Evolutionary conservation across 2,797 vertebrate genomes (phyloP), one percentile per base, ranked within the genome.

Genomic region (Notolepis coatsorum): DNA sequence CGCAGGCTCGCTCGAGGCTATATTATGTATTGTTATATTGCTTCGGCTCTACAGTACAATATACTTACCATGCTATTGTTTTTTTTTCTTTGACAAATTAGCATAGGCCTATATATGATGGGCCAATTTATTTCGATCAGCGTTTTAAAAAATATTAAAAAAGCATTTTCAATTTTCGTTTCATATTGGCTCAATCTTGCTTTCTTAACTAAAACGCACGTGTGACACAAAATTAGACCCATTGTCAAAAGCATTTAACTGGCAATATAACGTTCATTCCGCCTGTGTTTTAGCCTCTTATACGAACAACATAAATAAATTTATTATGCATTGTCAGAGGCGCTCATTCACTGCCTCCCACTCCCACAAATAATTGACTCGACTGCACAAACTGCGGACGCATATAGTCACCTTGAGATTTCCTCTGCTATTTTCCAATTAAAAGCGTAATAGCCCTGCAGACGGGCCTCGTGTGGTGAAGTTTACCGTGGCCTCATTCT

Each of bases 391-490:
- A 94, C 92, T 91, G 92, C 94, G 89, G 87, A 89, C 86, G 87
- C 90, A 79, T 94, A 86, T 94, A 90, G 94, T 96, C 96, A 96
- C 96, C 96, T 97, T 96, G 94, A 96, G 95, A 93, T 95, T 96
- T 94, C 93, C 94, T 95, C 93, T 91, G 93, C 95, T 95, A 84
- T 96, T 96, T 95, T 94, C 96, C 95, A 98, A 98, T 98, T 98
- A 98, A 98, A 96, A 96, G 96, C 96, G 97, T 98, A 98, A 96
- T 95, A 95, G 96, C 94, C 95, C 94, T 93, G 94, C 93, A 95
- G 95, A 96, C 95, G 92, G 94, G 96, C 95, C 94, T 93, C 96
- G 94, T 93, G 95, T 92, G 94, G 95, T 86, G 92, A 94, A 94
- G 93, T 96, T 96, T 94, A 95, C 93, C 94, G 82, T 77, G 91